Percentiles rank a stretch among this genome's conserved stretches.
phyloP scores from a whole-genome alignment of 2,113 vertebrate species.

The Gulo gulo region DNA sequence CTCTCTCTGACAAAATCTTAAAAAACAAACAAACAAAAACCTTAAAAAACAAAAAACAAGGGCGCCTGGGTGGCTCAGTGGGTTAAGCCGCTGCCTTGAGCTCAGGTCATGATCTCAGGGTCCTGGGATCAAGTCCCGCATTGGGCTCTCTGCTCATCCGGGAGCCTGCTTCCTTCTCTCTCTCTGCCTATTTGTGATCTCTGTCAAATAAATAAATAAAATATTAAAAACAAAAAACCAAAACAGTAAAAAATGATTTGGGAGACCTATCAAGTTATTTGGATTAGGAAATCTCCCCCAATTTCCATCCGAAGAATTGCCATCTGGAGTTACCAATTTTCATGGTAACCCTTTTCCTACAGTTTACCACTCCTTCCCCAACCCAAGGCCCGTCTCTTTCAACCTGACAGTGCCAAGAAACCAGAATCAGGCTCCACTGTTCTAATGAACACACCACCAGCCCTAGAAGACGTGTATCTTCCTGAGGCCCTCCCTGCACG shows the following conservation, averaged over 20 bases:
- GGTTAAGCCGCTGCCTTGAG: no score
- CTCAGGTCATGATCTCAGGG: no score
- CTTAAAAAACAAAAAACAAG: no score
- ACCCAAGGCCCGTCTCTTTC: background rate
- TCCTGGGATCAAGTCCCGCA: no score
- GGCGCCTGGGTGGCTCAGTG: no score
- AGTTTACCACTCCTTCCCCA: background rate
- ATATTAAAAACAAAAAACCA: no score
- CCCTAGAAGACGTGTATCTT: background rate
- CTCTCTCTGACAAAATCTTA: no score
- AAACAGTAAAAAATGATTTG: background rate
- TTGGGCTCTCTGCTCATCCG: no score
- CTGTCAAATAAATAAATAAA: no score
- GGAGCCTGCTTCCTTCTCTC: no score
- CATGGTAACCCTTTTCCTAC: background rate
- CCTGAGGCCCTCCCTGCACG: background rate
- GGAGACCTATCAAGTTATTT: background rate
- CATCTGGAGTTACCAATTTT: background rate
- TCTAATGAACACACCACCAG: background rate
- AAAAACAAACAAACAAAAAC: no score
- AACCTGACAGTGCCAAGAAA: background rate
- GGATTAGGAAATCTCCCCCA: background rate
- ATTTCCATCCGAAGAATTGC: background rate
- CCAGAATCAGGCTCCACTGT: background rate
- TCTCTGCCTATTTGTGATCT: no score